phyloP scores from a whole-genome alignment of 2,797 vertebrate species.

The Cirrhinus molitorella region DNA sequence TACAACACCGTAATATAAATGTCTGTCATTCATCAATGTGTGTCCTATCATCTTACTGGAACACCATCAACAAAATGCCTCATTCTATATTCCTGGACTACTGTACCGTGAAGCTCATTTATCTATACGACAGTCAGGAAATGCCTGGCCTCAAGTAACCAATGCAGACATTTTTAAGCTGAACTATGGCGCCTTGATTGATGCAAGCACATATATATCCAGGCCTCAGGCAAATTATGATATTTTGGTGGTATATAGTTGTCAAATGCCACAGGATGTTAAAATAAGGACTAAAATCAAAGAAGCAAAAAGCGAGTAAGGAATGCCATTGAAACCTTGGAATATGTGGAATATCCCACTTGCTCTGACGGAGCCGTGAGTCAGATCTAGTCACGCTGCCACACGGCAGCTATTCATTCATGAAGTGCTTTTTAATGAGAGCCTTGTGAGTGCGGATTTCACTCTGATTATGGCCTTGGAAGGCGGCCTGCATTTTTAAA shows the following conservation, averaged over 20 bases:
- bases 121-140: conserved; percentile 41
- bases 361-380: conserved; percentile 30
- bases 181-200: conserved; percentile 34
- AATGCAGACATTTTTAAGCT: conserved; percentile 29
- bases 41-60: conserved; percentile 68
- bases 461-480: conserved; percentile 72
- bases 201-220: conserved; percentile 33
- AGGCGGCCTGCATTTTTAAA: conserved; percentile 65
- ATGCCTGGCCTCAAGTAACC: conserved; percentile 20
- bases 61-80: conserved; percentile 58
- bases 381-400: conserved; percentile 45
- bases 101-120: conserved; percentile 69
- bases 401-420: conserved; percentile 51
- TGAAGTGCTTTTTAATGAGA: conserved; percentile 72
- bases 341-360: conserved; percentile 45
- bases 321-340: conserved; percentile 30
- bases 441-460: conserved; percentile 70
- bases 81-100: conserved; percentile 70
- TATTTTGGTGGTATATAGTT: conserved; percentile 31
- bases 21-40: conserved; percentile 63
- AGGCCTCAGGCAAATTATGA: conserved; percentile 32
- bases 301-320: not conserved
- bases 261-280: conserved; percentile 32
- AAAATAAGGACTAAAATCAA: conserved; percentile 32
- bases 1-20: conserved; percentile 22